Conservation (phyloP, 2,888 invertebrate species). For the Leucoma salicis region DNA sequence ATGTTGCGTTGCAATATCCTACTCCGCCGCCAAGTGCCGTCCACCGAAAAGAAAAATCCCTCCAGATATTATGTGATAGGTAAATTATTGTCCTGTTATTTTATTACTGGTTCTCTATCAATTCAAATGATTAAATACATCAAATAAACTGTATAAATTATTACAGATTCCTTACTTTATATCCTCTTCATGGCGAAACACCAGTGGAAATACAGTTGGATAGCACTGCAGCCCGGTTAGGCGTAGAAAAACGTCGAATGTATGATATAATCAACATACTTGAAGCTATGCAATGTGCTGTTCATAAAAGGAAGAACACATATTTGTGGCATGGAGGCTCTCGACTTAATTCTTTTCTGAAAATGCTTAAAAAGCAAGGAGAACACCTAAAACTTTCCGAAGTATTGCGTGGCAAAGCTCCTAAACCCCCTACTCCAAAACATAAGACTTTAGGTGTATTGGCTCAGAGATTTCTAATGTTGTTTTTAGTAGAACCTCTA, state of each 20-base stretch:
- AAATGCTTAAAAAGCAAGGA: constrained; percentile 83
- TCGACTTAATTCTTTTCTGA: constrained; percentile 81
- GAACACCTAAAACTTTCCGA: constrained; percentile 77
- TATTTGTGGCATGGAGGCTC: constrained; percentile 87
- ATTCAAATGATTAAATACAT: no score
- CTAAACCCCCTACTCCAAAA: constrained; percentile 77
- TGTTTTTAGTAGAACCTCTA: constrained; percentile 84
- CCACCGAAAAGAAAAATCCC: constrained; percentile 82
- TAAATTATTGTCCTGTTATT: constrained; percentile 40
- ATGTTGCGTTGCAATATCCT: constrained; percentile 82
- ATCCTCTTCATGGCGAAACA: constrained; percentile 75
- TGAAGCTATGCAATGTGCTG: constrained; percentile 87
- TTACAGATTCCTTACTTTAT: constrained; percentile 80
- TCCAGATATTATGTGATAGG: constrained; percentile 84
- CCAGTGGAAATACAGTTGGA: constrained; percentile 84
- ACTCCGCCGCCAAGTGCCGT: constrained; percentile 76
- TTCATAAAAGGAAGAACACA: constrained; percentile 85
- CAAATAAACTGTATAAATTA: no score
- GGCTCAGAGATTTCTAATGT: constrained; percentile 87
- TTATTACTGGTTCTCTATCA: no score
- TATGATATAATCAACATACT: constrained; percentile 89
- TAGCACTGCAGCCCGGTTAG: constrained; percentile 83
- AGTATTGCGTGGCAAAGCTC: constrained; percentile 73
- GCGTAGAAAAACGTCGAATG: constrained; percentile 86
- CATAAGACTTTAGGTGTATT: constrained; percentile 86